A percentile compares a stretch with the other conserved stretches of the same genome.
phyloP scores from a whole-genome alignment of 2,888 invertebrate species.

The Agriopis aurantiaria region DNA sequence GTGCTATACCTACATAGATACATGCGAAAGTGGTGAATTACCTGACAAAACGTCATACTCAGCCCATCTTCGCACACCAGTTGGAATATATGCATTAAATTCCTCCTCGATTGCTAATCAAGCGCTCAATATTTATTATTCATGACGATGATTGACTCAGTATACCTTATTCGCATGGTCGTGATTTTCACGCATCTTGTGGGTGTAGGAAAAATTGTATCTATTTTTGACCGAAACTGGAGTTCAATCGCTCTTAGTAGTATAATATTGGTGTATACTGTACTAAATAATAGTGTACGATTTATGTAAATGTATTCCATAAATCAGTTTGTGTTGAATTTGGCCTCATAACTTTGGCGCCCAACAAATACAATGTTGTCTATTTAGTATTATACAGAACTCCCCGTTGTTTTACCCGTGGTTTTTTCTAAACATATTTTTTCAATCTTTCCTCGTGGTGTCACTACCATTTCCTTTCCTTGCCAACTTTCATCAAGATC shows the following conservation, averaged over 20 bases:
- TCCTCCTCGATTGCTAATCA: constrained; percentile 5
- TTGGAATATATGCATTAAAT: too few relatives aligned
- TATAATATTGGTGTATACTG: neutral
- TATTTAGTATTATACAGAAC: neutral
- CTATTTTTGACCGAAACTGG: constrained; percentile 16
- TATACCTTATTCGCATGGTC: constrained; percentile 15
- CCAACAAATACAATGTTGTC: neutral
- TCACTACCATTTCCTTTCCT: too few relatives aligned
- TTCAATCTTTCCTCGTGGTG: neutral
- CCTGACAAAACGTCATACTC: too few relatives aligned
- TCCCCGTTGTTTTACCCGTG: neutral
- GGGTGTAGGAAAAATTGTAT: constrained; percentile 21
- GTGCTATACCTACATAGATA: neutral
- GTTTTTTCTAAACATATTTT: neutral
- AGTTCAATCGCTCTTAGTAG: constrained; percentile 2
- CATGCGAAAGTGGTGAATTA: too few relatives aligned
- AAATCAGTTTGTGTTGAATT: neutral
- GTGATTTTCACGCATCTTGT: constrained; percentile 32
- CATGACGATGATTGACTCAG: constrained; percentile 21
- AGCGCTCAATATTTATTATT: constrained; percentile 29
- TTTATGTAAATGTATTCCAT: neutral
- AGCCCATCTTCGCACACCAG: too few relatives aligned
- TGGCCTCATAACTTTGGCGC: neutral
- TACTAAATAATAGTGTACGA: too few relatives aligned
- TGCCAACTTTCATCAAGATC: too few relatives aligned